Conservation (phyloP, 2,797 vertebrate species). For the Rachycentron canadum region DNA sequence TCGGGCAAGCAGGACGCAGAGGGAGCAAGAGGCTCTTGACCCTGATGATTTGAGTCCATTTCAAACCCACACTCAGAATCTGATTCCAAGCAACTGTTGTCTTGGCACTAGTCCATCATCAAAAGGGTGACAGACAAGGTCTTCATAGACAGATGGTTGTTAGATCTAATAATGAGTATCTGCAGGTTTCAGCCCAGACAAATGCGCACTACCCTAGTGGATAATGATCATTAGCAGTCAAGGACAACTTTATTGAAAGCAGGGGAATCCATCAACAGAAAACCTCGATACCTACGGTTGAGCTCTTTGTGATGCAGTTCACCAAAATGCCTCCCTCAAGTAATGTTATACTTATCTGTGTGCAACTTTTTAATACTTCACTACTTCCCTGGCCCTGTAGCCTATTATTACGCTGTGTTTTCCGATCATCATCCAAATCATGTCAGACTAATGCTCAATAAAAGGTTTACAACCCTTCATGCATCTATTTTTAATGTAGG, state of each 20-base stretch:
- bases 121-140: conserved; percentile 78
- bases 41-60: conserved; percentile 57
- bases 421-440: conserved; percentile 22
- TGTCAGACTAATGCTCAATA: conserved; percentile 25
- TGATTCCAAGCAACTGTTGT: conserved; percentile 57
- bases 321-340: conserved; percentile 24
- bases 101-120: conserved; percentile 64
- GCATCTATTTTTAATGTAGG: conserved; percentile 42
- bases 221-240: conserved; percentile 72
- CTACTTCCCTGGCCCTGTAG: not conserved
- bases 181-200: conserved; percentile 71
- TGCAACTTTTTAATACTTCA: conserved; percentile 11
- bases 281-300: conserved; percentile 15
- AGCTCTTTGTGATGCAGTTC: conserved; percentile 30
- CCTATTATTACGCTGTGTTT: conserved; percentile 22
- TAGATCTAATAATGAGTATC: conserved; percentile 80
- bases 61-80: conserved; percentile 42
- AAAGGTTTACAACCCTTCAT: conserved; percentile 22
- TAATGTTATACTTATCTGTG: conserved; percentile 4
- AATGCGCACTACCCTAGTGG: conserved; percentile 44
- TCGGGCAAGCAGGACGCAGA: conserved; percentile 48
- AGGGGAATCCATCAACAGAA: conserved; percentile 55
- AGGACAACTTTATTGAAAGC: conserved; percentile 62
- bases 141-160: conserved; percentile 77
- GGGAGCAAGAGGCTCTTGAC: conserved; percentile 76